Conservation (phyloP, 2,888 invertebrate species). For the Ophion costatus region DNA sequence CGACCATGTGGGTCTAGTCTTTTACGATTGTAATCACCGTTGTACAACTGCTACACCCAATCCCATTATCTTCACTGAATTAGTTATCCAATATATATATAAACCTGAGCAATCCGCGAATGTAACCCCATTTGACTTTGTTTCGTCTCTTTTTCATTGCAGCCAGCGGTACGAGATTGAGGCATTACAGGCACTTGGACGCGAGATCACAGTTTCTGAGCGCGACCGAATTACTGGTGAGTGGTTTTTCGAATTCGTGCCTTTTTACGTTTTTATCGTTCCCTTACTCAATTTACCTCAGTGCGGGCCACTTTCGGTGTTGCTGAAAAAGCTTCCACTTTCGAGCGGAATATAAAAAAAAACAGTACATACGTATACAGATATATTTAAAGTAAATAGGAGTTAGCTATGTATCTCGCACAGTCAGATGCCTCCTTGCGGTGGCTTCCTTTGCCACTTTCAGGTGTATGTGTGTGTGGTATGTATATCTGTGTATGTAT, state of each 20-base stretch:
- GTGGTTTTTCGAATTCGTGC: constrained; percentile 72
- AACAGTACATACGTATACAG: neutral
- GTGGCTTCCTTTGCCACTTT: constrained; percentile 44
- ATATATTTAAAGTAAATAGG: neutral
- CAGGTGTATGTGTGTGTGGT: neutral
- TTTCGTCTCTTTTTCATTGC: constrained; percentile 67
- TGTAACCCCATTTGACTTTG: neutral
- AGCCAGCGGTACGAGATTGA: constrained; percentile 79
- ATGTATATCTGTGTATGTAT: neutral
- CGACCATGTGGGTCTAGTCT: neutral
- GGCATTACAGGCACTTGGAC: constrained; percentile 82
- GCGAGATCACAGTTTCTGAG: constrained; percentile 72
- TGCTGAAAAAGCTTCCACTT: constrained; percentile 41
- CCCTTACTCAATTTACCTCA: constrained; percentile 59
- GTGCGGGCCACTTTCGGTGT: constrained; percentile 34
- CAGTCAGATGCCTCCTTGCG: constrained; percentile 29
- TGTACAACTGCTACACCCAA: constrained; percentile 12
- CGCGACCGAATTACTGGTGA: constrained; percentile 77
- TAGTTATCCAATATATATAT: constrained; percentile 19
- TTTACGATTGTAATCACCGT: constrained; percentile 7
- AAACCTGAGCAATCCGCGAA: constrained; percentile 3
- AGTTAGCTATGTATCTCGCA: neutral
- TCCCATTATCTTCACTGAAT: constrained; percentile 22
- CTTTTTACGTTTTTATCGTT: constrained; percentile 57
- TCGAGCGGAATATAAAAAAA: constrained; percentile 20